Evolutionary conservation across 2,888 invertebrate genomes (phyloP).

Genomic region (Pseudanteris insignis): DNA sequence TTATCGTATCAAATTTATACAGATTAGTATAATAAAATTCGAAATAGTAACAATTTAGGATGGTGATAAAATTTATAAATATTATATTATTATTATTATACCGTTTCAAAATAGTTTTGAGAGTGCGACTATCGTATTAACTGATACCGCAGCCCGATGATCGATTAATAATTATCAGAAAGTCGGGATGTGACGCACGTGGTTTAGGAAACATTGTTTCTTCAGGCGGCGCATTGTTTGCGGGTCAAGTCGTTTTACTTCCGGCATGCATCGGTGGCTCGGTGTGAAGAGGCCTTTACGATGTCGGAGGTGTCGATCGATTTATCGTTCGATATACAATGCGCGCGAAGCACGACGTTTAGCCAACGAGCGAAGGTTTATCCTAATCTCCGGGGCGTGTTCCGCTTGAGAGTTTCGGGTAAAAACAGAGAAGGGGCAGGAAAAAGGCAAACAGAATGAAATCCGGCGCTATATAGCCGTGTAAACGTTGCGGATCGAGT

Average conservation of each 20-base stretch:
- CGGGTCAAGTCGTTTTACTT: conserved; percentile 25
- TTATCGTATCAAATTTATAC: too few species aligned
- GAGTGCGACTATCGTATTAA: too few species aligned
- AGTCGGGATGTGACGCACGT: conserved; percentile 16
- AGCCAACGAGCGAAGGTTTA: conserved; percentile 21
- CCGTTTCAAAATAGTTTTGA: too few species aligned
- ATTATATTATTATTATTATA: too few species aligned
- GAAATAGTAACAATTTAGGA: too few species aligned
- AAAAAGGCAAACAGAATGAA: conserved; percentile 35
- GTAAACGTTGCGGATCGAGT: conserved; percentile 39
- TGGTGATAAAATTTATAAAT: too few species aligned
- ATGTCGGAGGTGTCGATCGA: conserved; percentile 25
- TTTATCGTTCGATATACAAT: conserved; percentile 37
- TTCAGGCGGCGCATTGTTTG: conserved; percentile 22
- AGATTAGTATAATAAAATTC: too few species aligned
- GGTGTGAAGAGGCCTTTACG: conserved; percentile 27
- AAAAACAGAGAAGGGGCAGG: conserved; percentile 30
- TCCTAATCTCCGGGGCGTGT: conserved; percentile 44
- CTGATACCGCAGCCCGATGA: too few species aligned
- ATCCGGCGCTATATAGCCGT: conserved; percentile 24
- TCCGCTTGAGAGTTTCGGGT: conserved; percentile 7
- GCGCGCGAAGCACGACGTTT: conserved; percentile 24
- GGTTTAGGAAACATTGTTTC: conserved; percentile 20
- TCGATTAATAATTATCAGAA: conserved; percentile 31
- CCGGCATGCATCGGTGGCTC: conserved; percentile 2